Base-by-base conservation (phyloP, 2,797 vertebrate genomes). In the Chelonia mydas region DNA sequence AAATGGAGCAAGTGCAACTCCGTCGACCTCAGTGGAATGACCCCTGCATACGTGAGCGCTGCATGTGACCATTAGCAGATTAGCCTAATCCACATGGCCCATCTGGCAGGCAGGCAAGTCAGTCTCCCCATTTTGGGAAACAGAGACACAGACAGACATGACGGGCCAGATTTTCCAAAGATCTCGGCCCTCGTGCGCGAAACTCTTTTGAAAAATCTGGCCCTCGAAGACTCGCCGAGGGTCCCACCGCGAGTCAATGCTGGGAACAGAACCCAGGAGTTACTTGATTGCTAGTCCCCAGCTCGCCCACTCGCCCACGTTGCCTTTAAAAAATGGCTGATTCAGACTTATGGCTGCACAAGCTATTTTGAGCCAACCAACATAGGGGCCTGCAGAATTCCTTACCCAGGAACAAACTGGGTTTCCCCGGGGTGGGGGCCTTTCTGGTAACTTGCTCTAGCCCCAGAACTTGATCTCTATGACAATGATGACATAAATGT, bases 361-460 rank as follows among this genome's bases (percentile, higher is more conserved):
- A 76, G 23, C 41, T 23, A 47, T 76, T 27, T 45, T 27, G 21
- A 76, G 5, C 12, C 21, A 12, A 27, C 19, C 37, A 72, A 11
- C 6, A 4, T 3, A 10, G 37, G 41, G 72, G 37, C 6, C 25
- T 27, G 11, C 25, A 45, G 72, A 45, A 45, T 45, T 45, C 72
- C 72, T 76, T 45, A 10, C 41, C 21, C 37, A 11, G 10, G 41
- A 45, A 25, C 37, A 23, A 23, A 25, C 33, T n/a, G 61, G 31
- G 15, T 68, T 68, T 45, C 31, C 21, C 55, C 8, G 41, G 10
- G 72, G 81, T 41, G 89, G 51, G 68, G 1, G 25, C 25, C 53
- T 37, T 41, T 37, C 12, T 37, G 0, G 16, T 1, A 25, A 12
- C 47, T 54, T 3, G 0, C 1, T 74, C 41, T 28, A 61, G 3